These are phyloP conservation scores for Solenopsis invicta DNA, from an alignment of 1,140 invertebrate genomes.

Conservation along the genomic window DNA sequence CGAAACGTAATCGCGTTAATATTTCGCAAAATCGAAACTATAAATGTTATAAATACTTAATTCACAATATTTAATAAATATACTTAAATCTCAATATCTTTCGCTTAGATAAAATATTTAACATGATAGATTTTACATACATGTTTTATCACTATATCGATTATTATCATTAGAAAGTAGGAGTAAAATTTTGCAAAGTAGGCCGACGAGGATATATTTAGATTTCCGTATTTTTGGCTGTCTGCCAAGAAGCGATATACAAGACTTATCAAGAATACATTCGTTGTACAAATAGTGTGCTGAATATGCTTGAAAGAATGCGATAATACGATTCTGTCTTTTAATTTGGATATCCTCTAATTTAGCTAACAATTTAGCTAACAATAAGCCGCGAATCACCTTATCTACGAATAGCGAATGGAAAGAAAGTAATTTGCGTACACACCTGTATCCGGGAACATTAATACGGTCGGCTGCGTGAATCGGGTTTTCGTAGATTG, in stretches of 20 bases:
- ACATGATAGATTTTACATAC: neutral
- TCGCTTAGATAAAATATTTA: neutral
- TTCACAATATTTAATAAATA: neutral
- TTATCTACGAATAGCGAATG: neutral
- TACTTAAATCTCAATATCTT: neutral
- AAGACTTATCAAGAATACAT: constrained; percentile 9
- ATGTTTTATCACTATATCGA: neutral
- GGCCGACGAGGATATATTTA: constrained; percentile 1
- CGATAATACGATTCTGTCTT: neutral
- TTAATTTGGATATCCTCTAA: neutral
- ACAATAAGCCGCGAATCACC: neutral
- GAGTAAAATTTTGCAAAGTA: constrained; percentile 33
- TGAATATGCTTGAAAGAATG: neutral
- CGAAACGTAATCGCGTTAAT: neutral
- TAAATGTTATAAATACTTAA: neutral
- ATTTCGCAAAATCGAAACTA: neutral
- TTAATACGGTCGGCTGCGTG: constrained; percentile 93
- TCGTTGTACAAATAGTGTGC: constrained; percentile 5
- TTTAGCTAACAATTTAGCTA: neutral
- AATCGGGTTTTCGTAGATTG: constrained; percentile 94
- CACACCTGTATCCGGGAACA: constrained; percentile 92
- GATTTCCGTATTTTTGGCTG: constrained; percentile 17
- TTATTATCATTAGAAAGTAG: constrained; percentile 26
- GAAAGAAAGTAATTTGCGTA: neutral
- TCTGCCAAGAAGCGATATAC: constrained; percentile 17